These are phyloP conservation scores for Vidua chalybeata DNA, from an alignment of 2,113 vertebrate genomes.

Conservation along the genomic window DNA sequence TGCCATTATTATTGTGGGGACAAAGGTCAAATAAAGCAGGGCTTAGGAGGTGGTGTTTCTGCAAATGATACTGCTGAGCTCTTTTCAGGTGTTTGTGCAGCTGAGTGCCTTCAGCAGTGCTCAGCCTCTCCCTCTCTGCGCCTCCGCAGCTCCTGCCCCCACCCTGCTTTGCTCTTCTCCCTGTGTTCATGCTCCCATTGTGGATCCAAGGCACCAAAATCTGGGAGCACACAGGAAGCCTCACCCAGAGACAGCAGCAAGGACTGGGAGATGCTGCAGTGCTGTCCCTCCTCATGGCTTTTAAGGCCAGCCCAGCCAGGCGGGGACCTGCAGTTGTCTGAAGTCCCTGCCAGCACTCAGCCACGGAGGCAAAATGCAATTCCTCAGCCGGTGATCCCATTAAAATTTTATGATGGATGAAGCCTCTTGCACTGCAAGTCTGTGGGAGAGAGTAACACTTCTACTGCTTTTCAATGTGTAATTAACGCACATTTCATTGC, in stretches of 20 bases:
- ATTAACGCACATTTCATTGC: slow-evolving; percentile 18
- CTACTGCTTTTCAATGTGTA: background rate
- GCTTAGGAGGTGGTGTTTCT: background rate
- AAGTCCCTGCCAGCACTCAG: background rate
- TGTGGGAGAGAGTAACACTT: background rate
- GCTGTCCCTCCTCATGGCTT: background rate
- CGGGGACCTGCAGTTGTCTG: background rate
- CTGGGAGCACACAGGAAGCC: background rate
- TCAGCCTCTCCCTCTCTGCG: background rate
- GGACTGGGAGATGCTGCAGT: background rate
- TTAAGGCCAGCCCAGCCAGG: background rate
- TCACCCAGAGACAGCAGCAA: background rate
- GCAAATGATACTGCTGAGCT: background rate
- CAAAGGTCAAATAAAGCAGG: background rate
- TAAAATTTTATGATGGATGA: background rate
- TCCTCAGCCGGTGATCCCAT: background rate
- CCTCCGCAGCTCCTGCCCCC: background rate
- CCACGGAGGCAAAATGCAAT: accelerated
- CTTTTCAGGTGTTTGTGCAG: background rate
- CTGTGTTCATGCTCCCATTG: accelerated
- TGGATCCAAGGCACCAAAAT: background rate
- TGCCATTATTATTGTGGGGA: background rate
- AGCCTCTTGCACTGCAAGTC: background rate
- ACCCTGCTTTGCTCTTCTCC: background rate
- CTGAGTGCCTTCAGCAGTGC: background rate